phyloP scores from a whole-genome alignment of 2,113 vertebrate species.

The Phodopus roborovskii region DNA sequence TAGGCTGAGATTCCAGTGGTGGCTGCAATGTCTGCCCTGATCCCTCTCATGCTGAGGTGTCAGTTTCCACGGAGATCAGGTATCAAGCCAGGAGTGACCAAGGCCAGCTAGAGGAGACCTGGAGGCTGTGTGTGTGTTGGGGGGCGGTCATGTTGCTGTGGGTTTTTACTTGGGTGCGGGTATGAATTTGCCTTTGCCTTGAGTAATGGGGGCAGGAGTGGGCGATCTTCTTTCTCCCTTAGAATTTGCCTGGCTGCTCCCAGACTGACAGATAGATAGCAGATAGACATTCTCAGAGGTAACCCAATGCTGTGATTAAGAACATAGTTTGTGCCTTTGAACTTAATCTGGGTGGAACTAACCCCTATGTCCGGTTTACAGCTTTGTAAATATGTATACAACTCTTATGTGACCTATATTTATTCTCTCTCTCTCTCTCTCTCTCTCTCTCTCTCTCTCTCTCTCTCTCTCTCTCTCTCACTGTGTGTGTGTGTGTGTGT shows the following conservation, averaged over 20 bases:
- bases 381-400: neutral
- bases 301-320: neutral
- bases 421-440: neutral
- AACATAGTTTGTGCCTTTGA: neutral
- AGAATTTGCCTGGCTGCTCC: neutral
- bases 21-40: conserved; percentile 74
- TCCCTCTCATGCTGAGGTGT: conserved; percentile 78
- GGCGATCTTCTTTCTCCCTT: conserved; percentile 1
- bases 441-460: too few relatives aligned
- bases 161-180: conserved; percentile 59
- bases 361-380: neutral
- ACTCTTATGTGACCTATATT: neutral
- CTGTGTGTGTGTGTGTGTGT: neutral
- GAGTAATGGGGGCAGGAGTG: neutral
- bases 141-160: conserved; percentile 66
- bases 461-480: too few relatives aligned
- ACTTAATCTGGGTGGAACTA: neutral
- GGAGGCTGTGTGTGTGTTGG: conserved; percentile 65
- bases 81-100: conserved; percentile 79
- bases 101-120: conserved; percentile 86
- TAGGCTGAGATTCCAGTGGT: neutral
- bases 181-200: conserved; percentile 28
- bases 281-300: neutral
- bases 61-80: conserved; percentile 83
- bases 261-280: neutral